Conservation (phyloP, 2,113 vertebrate genomes). For the Chloropsis cyanopogon region DNA sequence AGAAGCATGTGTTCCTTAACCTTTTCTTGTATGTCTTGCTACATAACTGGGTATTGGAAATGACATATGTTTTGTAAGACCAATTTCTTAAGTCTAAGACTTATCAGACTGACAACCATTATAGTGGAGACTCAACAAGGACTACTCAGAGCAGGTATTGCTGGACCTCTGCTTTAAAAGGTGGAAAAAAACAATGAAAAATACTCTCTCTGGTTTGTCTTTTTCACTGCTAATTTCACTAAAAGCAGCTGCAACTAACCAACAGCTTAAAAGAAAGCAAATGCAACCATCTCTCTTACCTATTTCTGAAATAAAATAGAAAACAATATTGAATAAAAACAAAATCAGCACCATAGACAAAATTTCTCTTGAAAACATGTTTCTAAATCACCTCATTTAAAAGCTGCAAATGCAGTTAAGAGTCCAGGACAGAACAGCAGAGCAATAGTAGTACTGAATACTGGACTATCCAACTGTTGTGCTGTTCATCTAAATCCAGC, state of each 20-base stretch:
- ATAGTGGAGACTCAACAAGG: not conserved
- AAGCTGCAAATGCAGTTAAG: not conserved
- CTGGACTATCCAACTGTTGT: not conserved
- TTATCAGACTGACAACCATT: not conserved
- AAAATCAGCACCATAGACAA: not conserved
- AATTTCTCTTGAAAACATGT: not conserved
- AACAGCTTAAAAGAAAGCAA: not conserved
- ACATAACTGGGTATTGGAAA: not conserved
- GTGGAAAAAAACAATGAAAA: not conserved
- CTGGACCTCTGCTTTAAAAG: not conserved
- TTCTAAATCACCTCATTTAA: not conserved
- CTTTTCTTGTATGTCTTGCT: not conserved
- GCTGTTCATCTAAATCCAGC: not conserved
- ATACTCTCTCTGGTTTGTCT: not conserved
- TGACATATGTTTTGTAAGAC: not conserved
- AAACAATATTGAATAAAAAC: not conserved
- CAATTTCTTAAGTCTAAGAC: not conserved
- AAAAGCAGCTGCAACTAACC: not conserved
- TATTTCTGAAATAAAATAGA: not conserved
- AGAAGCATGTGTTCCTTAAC: not conserved
- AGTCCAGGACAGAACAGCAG: not conserved
- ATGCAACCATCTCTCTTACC: not conserved
- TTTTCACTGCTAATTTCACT: not conserved
- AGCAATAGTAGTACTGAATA: not conserved
- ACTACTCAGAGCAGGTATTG: not conserved